phyloP scores from a whole-genome alignment of 2,797 vertebrate species.

The Oryzias dopingdopingensis region DNA sequence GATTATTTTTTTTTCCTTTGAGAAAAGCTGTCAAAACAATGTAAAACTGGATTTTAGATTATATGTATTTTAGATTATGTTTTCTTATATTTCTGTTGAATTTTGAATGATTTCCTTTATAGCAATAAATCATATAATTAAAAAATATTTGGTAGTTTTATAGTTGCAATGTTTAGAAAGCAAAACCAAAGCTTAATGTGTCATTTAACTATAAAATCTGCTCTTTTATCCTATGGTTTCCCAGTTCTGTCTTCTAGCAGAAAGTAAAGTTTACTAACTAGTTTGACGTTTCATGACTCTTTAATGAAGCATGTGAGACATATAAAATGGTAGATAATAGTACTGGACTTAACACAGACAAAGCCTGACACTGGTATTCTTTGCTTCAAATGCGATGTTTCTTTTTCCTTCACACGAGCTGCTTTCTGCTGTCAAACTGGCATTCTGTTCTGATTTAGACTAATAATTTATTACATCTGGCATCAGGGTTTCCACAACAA shows the following conservation, averaged over 20 bases:
- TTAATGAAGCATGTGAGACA: conserved; percentile 52
- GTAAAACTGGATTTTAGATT: background rate
- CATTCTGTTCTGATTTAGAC: conserved; percentile 81
- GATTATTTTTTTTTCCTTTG: background rate
- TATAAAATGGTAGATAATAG: conserved; percentile 64
- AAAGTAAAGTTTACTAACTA: conserved; percentile 2
- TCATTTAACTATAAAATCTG: too few relatives aligned
- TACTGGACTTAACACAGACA: conserved; percentile 49
- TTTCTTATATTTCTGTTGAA: too few relatives aligned
- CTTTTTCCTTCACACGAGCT: conserved; percentile 64
- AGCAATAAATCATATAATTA: too few relatives aligned
- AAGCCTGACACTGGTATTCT: conserved; percentile 61
- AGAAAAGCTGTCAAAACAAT: background rate
- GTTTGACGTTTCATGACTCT: conserved; percentile 1
- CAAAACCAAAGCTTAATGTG: too few relatives aligned
- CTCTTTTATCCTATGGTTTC: background rate
- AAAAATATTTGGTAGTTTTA: too few relatives aligned
- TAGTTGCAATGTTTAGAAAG: too few relatives aligned
- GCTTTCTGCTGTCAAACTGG: conserved; percentile 70
- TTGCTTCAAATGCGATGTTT: conserved; percentile 62
- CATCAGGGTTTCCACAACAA: conserved; percentile 67
- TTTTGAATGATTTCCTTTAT: too few relatives aligned
- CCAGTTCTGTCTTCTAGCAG: conserved; percentile 41
- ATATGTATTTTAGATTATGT: too few relatives aligned
- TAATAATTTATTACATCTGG: conserved; percentile 84